phyloP scores from a whole-genome alignment of 1,140 invertebrate species.

The Drosophila athabasca region DNA sequence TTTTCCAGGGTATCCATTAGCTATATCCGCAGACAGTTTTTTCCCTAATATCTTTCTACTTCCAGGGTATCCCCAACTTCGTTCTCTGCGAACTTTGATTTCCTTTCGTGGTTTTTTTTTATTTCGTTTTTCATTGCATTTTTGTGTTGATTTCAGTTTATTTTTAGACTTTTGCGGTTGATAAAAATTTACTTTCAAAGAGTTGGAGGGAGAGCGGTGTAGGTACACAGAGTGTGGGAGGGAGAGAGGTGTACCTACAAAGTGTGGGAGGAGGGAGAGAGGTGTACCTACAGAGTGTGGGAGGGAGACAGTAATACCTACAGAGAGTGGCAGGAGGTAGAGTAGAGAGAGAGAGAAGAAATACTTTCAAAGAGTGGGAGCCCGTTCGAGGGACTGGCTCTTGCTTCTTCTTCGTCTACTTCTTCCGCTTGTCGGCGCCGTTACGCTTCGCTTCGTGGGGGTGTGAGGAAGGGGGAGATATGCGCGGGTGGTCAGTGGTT shows the following conservation, averaged over 20 bases:
- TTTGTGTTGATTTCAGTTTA: constrained; percentile 24
- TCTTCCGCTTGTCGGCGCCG: constrained; percentile 14
- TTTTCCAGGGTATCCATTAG: too few relatives aligned
- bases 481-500: too few relatives aligned
- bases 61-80: too few relatives aligned
- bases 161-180: constrained; percentile 35
- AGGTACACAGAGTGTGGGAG: background rate
- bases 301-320: background rate
- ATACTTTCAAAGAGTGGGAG: background rate
- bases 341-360: background rate
- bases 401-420: constrained; percentile 6
- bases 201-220: background rate
- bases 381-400: background rate
- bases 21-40: too few relatives aligned
- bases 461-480: too few relatives aligned
- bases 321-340: constrained; percentile 2
- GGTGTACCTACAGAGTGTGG: background rate
- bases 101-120: constrained; percentile 1
- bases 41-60: too few relatives aligned
- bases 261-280: background rate
- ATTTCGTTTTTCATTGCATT: constrained; percentile 7
- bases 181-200: constrained; percentile 13
- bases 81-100: too few relatives aligned
- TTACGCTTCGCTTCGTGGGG: constrained; percentile 12
- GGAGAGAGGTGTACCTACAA: background rate